Evolutionary conservation across 2,888 invertebrate species (phyloP), one percentile per base, ranked within the genome.

Genomic region (Chironomus tentans): DNA sequence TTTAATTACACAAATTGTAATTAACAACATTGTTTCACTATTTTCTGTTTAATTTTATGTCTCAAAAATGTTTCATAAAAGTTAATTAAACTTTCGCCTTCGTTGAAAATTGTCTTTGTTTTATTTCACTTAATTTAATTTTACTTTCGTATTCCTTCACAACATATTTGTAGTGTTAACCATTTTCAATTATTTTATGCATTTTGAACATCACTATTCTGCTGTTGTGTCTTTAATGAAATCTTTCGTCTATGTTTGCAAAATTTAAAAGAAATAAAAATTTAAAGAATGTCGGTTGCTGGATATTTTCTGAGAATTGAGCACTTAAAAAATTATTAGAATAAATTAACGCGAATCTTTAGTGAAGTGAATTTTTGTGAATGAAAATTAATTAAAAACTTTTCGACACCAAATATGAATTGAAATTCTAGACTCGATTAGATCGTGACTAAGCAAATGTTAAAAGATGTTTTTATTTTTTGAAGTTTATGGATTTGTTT

Each of bases 1-100:
- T 74, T 74, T 68, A 21, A 74, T 47, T 68, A 74, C 68, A 68
- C 68, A 74, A 68, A 74, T 47, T 61, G 74, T 47, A 21, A 74
- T 74, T 68, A 74, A 74, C 68, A 74, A 74, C 74, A 74, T 74
- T 68, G 47, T 74, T 47, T 46, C 15, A 12, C 28, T 38, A 10
- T 18, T 38, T 62, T 70, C 21, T 22, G 13, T 70, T 21, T 70
- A n/a, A 21, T 65, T 65, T 21, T 10, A 56, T 56, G 7, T 24
- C 12, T 22, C 21, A 65, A 12, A 13, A 21, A 2, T 22, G 13
- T 21, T 65, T 65, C 21, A 65, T 2, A 65, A 12, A 21, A 21
- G 13, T 65, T 13, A 46, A 56, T 68, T 46, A n/a, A 68, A 68
- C 28, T 68, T 38, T 24, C 10, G 22, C 7, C 28, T 7, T 68